These are phyloP conservation scores for Podarcis muralis DNA, from an alignment of 2,113 vertebrate species.

Conservation along the genomic window DNA sequence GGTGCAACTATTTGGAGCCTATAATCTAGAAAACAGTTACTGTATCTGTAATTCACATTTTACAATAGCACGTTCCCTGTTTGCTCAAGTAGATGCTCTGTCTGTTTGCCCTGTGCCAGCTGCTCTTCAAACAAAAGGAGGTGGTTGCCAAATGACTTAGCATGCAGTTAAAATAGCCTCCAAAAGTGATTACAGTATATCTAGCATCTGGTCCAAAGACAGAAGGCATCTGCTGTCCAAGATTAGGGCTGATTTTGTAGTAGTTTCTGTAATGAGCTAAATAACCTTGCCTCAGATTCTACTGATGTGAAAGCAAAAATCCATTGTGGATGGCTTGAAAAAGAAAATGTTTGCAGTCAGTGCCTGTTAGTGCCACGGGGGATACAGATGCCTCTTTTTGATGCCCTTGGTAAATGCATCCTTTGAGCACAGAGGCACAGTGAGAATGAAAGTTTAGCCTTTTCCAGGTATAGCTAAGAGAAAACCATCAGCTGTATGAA, in stretches of 20 bases:
- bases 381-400: neutral
- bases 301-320: conserved; percentile 43
- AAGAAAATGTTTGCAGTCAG: neutral
- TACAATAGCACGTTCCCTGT: conserved; percentile 27
- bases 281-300: conserved; percentile 44
- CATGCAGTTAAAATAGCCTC: conserved; percentile 60
- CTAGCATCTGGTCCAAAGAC: conserved; percentile 66
- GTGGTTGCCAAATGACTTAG: conserved; percentile 63
- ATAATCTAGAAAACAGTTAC: conserved; percentile 37
- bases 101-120: conserved; percentile 56
- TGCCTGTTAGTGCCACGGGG: neutral
- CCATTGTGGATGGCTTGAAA: neutral
- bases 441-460: neutral
- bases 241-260: conserved; percentile 62
- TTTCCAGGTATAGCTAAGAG: neutral
- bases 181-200: conserved; percentile 55
- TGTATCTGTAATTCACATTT: conserved; percentile 49
- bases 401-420: conserved; percentile 32
- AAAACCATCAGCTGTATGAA: neutral
- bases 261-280: conserved; percentile 60
- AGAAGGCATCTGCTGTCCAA: conserved; percentile 71
- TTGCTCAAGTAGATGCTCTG: conserved; percentile 40
- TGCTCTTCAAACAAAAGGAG: conserved; percentile 41
- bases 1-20: neutral
- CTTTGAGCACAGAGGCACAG: conserved; percentile 9